Evolutionary conservation across 2,113 vertebrate species (phyloP).

Genomic region (Dipodomys merriami): DNA sequence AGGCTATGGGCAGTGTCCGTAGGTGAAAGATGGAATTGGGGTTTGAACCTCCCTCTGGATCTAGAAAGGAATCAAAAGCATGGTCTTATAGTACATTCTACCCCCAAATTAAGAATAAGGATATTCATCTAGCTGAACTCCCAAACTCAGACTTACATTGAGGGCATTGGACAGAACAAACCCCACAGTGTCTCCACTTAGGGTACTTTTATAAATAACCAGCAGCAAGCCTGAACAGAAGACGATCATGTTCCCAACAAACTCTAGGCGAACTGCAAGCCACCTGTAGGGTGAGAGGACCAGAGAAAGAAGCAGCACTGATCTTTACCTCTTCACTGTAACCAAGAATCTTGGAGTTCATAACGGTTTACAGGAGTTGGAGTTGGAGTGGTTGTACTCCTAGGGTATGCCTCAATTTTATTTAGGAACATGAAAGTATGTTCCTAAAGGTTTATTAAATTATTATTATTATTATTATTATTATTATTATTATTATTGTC

Average conservation of each 20-base stretch:
- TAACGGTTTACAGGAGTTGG: background rate
- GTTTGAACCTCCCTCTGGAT: background rate
- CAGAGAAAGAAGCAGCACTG: background rate
- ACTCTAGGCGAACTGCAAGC: slow-evolving; percentile 95
- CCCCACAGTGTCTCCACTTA: slow-evolving; percentile 91
- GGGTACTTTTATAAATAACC: slow-evolving; percentile 87
- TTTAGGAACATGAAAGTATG: background rate
- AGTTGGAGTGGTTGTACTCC: background rate
- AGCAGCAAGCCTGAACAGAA: slow-evolving; percentile 93
- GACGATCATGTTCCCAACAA: slow-evolving; percentile 93
- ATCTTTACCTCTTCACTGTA: background rate
- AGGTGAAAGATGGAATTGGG: background rate
- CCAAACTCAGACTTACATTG: slow-evolving; percentile 88
- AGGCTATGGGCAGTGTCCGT: background rate
- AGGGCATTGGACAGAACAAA: slow-evolving; percentile 96
- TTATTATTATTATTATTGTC: no score
- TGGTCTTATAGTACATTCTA: no score
- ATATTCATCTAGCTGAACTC: background rate
- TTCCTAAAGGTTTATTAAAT: background rate
- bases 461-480: no score
- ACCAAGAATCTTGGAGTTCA: background rate
- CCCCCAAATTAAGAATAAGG: no score
- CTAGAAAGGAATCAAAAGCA: background rate
- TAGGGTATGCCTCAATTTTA: background rate
- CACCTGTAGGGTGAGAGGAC: slow-evolving; percentile 87